Evolutionary conservation across 2,113 vertebrate genomes (phyloP).

Genomic region (Gorsachius goisagi): DNA sequence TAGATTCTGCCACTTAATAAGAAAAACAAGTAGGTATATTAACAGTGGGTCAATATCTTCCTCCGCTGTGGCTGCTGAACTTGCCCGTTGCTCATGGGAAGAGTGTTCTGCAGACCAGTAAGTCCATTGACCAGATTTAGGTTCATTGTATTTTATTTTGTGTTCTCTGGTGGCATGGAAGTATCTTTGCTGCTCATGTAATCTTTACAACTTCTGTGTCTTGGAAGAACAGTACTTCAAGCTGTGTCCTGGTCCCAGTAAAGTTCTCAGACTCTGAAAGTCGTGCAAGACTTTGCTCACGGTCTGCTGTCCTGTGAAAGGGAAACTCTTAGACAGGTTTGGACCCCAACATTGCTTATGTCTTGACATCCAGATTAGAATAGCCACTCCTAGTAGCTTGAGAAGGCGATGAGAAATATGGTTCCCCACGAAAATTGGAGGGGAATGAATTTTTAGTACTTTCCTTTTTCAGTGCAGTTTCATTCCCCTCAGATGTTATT

Average conservation of each 20-base stretch:
- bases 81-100: not conserved
- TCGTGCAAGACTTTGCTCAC: not conserved
- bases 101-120: not conserved
- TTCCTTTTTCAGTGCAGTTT: not conserved
- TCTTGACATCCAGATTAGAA: not conserved
- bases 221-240: not conserved
- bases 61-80: not conserved
- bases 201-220: not conserved
- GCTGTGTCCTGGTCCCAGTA: not conserved
- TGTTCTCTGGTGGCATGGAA: not conserved
- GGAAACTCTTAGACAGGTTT: not conserved
- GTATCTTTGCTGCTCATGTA: not conserved
- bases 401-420: not conserved
- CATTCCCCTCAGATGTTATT: slow-evolving; percentile 17
- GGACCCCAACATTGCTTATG: not conserved
- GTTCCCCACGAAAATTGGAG: not conserved
- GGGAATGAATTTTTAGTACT: not conserved
- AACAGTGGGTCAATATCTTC: not conserved
- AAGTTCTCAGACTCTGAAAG: not conserved
- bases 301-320: not conserved
- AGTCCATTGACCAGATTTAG: not conserved
- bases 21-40: not conserved
- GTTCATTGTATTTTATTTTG: not conserved
- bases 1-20: not conserved
- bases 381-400: not conserved